Evolutionary conservation across 2,797 vertebrate genomes (phyloP).

Genomic region (Epinephelus awoara): DNA sequence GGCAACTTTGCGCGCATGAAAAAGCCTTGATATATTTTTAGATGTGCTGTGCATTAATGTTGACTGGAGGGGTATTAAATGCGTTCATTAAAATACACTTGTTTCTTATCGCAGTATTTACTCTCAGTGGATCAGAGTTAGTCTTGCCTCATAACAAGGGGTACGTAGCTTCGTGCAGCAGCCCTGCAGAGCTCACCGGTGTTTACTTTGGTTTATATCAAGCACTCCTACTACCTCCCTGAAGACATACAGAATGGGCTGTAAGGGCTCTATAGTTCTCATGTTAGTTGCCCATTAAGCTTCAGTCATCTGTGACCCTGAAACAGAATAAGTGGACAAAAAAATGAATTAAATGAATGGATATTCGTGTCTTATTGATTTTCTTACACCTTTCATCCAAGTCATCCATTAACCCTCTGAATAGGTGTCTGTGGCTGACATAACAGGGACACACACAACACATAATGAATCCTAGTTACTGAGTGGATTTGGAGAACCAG

Average conservation of each 20-base stretch:
- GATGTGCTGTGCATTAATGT: slow-evolving; percentile 3
- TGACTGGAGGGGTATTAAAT: neutral
- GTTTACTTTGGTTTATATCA: slow-evolving; percentile 31
- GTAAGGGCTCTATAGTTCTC: slow-evolving; percentile 32
- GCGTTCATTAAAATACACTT: neutral
- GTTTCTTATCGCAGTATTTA: neutral
- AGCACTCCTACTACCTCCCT: neutral
- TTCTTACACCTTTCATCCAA: slow-evolving; percentile 34
- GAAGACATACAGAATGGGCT: slow-evolving; percentile 16
- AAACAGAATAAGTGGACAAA: neutral
- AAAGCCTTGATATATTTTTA: slow-evolving; percentile 23
- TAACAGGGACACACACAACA: slow-evolving; percentile 7
- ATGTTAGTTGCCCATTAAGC: slow-evolving; percentile 10
- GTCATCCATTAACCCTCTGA: slow-evolving; percentile 14
- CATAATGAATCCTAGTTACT: neutral
- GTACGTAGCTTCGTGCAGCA: neutral
- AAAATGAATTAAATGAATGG: slow-evolving; percentile 18
- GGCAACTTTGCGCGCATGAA: neutral
- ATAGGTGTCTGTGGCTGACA: neutral
- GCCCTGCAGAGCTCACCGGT: neutral
- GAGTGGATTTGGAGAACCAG: slow-evolving; percentile 16
- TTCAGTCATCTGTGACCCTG: slow-evolving; percentile 23
- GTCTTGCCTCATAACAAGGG: slow-evolving; percentile 2
- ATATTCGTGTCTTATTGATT: slow-evolving; percentile 47
- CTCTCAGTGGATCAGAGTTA: neutral